Base-by-base conservation (phyloP, 2,888 invertebrate genomes). In the Tolmerus cingulatus region DNA sequence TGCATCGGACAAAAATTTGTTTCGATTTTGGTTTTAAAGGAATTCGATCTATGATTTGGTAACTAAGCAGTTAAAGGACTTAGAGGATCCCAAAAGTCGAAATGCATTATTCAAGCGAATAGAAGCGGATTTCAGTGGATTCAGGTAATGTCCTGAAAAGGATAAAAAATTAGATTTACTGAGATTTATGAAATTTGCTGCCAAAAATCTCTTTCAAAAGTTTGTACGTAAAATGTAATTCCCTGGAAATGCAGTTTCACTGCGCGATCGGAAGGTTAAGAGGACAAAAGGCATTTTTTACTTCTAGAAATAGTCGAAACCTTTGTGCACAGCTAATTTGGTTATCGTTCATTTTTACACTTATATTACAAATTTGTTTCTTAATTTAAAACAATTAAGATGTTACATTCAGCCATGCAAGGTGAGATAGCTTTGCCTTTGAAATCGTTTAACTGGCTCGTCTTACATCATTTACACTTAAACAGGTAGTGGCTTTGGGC, bases 301-400 rank as follows among this genome's bases (percentile, higher is more conserved):
- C 55, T 27, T 30, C 51, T 81, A 81, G 46, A 81, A 89, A 87
- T 89, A 88, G 86, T 89, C 88, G 89, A 89, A 89, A 89, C 89
- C 89, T 88, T 89, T 89, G 89, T 89, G 89, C 89, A 89, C 89
- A 89, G 89, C 89, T 89, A 89, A 88, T 43, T 43, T 40, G n/a
- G 40, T 78, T 78, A 43, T 37, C 37, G 34, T 34, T 23, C 78
- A 40, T 78, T 78, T 78, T 43, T 78, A 23, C 43, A 78, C 27
- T 27, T 51, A 27, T 51, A 30, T 81, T 81, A 81, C 51, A 81
- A 51, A 81, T 37, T 77, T 81, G 23, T 51, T 46, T 78, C 81
- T 81, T 81, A 81, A 81, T 81, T 81, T 81, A 81, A 81, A 81
- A 81, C 81, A 81, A 81, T 81, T 81, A 81, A 81, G 81, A 81